phyloP scores from a whole-genome alignment of 2,888 invertebrate genomes.

The Hypsopygia costalis region DNA sequence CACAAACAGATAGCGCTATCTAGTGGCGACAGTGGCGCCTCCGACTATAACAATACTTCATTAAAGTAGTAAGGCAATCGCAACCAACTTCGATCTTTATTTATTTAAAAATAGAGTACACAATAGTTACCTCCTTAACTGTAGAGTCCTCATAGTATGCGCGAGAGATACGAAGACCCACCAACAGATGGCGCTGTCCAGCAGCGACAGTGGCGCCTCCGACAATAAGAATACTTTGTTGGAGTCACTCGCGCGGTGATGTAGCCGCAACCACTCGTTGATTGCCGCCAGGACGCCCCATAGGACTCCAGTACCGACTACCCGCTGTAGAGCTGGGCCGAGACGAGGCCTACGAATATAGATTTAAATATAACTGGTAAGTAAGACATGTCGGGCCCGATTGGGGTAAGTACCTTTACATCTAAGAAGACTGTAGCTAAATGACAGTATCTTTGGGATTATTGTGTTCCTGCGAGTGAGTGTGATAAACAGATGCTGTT shows the following conservation, averaged over 20 bases:
- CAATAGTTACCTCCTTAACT: constrained; percentile 84
- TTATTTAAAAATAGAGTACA: too few relatives aligned
- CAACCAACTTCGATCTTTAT: too few relatives aligned
- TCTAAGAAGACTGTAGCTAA: too few relatives aligned
- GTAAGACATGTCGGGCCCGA: too few relatives aligned
- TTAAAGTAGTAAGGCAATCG: too few relatives aligned
- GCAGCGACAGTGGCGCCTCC: constrained; percentile 91
- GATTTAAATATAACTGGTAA: not conserved
- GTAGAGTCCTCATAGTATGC: constrained; percentile 93
- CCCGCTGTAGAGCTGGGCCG: constrained; percentile 93
- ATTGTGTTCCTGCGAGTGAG: too few relatives aligned
- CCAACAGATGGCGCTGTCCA: constrained; percentile 95
- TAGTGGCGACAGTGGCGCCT: too few relatives aligned
- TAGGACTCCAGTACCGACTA: constrained; percentile 89
- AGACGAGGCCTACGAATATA: constrained; percentile 85
- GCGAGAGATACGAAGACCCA: constrained; percentile 95
- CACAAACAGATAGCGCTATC: too few relatives aligned
- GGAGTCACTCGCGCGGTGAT: constrained; percentile 51
- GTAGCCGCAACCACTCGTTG: constrained; percentile 91
- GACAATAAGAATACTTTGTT: constrained; percentile 83
- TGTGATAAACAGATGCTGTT: too few relatives aligned
- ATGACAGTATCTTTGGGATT: too few relatives aligned
- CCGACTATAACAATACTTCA: too few relatives aligned
- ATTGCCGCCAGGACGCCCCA: constrained; percentile 93
- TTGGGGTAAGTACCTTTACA: too few relatives aligned